Base-by-base conservation (phyloP, 1,140 invertebrate genomes). In the Patella vulgata region DNA sequence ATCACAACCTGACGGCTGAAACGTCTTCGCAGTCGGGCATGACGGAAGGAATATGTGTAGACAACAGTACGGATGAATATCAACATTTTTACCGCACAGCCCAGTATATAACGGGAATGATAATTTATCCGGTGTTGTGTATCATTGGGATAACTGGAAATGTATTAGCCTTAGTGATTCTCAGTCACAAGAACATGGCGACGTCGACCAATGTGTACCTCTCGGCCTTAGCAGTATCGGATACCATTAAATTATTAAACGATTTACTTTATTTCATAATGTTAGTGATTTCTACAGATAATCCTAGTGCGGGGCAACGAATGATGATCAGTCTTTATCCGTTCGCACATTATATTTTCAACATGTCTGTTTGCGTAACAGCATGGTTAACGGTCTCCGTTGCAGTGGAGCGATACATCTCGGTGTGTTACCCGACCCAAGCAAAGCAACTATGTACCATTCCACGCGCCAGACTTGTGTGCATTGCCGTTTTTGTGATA, bases 301-400 rank as follows among this genome's bases (percentile, higher is more conserved):
- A 78, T 43, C 40, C 71, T 0, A 74, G 82, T 39, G 57, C 70
- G 2, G 68, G 64, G 3, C 58, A 80, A 36, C 68, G 54, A 23
- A 56, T 71, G 17, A 71, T 73, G 52, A 72, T 73, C 8, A 62
- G 75, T 9, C 59, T 83, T 27, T 83, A 84, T 58, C 79, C 81
- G 0, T 81, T 79, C 52, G 81, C 82, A 11, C 82, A 84, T 63
- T 85, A 81, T 63, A 73, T 84, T 30, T 83, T 84, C 59, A 79
- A 83, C 57, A 68, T 82, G 59, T 79, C 78, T 25, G 78, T 80
- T 0, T 79, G 79, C 59, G 75, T 79, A 2, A 82, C 94, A n/a
- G 95, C 96, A 47, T 99, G 98, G 86, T 87, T 97, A 69, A 98
- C 96, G 1, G 88, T 98, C 40, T 93, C 93, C 1, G 95, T 98